Base-by-base conservation (phyloP, 2,797 vertebrate species). In the Coregonus ussuriensis region DNA sequence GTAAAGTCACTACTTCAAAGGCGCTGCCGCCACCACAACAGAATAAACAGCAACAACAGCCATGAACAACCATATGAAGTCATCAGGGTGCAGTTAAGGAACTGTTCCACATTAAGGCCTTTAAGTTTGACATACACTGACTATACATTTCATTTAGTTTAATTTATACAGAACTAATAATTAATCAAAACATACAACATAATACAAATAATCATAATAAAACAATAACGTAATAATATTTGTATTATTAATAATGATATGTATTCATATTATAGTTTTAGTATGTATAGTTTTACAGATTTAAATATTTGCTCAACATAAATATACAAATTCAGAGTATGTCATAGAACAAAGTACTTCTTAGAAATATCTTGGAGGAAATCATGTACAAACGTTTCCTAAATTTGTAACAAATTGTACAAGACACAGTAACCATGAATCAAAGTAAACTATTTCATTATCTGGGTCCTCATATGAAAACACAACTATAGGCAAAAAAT, bases 1-100 rank as follows among this genome's bases (percentile, higher is more conserved):
- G 31, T 47, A 78, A 76, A 77, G 11, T 52, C 31, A 5, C 5
- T 11, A 75, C 72, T 74, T 83, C 75, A 83, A 80, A 83, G 59
- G 62, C 65, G 73, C 52, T 37, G 16, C 59, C 15, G 13, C 52
- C 41, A 80, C 62, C 13, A 68, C 74, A 52, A 74, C 15, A 72
- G 72, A 59, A 75, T 31, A 47, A 70, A 59, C 21, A 21, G 62
- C 59, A 29, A 15, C 33, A 62, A 33, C 66, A 53, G 65, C 74
- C 51, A 41, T 63, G 21, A 63, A 63, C 59, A 25, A 21, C 3
- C 25, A 6, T 70, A 79, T 66, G 52, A 7, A 7, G 53, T 68
- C 47, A 75, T 53, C 63, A 67, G 29, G 33, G 53, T 63, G 29
- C 25, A 13, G 16, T 16, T 16, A 18, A 54, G 74, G 29, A 54